Evolutionary conservation across 1,140 invertebrate species (phyloP), one percentile per base, ranked within the genome.

Genomic region (Heliconius hermathena): DNA sequence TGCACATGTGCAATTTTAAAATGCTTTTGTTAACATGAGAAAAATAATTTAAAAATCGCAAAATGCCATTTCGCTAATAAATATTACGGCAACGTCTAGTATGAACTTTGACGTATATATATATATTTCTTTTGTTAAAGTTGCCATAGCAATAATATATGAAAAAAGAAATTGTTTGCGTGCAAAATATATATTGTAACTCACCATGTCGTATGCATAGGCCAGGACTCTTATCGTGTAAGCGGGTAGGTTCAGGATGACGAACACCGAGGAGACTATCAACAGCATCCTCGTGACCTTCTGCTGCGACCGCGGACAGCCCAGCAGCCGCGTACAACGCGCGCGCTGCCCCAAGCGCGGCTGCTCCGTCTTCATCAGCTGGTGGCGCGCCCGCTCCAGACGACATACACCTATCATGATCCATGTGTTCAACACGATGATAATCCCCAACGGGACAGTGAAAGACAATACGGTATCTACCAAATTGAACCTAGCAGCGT

Each of bases 281-380:
- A 98, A 95, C 16, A 98, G 95, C 96, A 98, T 98, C 89, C 97
- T 96, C 4, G 97, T 98, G 16, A 98, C 96, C 87, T 97, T 97
- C 84, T 97, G 96, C 26, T 96, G 96, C 41, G 95, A 95, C 11
- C 87, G 87, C 20, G 85, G 84, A 33, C 84, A 84, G n/a, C 76
- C 85, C 13, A 77, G 0, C 74, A 81, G 80, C 73, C 76, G 83
- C 81, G 82, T 71, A 71, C 38, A 81, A 87, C 33, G 87, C 88
- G 70, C 74, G 76, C 81, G 75, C 83, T 20, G 78, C 70, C 96
- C 74, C 78, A 41, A 83, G 81, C 80, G 82, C 33, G 84, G 88
- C 54, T 84, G 89, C 71, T 36, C 95, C 95, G 82, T 79, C 81
- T 77, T 89, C 81, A 87, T 85, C 74, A 86, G 81, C 81, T 76